Evolutionary conservation across 23 tunicate genomes (phyloP), one percentile per base, ranked within the genome.

Genomic region (Styela clava): DNA sequence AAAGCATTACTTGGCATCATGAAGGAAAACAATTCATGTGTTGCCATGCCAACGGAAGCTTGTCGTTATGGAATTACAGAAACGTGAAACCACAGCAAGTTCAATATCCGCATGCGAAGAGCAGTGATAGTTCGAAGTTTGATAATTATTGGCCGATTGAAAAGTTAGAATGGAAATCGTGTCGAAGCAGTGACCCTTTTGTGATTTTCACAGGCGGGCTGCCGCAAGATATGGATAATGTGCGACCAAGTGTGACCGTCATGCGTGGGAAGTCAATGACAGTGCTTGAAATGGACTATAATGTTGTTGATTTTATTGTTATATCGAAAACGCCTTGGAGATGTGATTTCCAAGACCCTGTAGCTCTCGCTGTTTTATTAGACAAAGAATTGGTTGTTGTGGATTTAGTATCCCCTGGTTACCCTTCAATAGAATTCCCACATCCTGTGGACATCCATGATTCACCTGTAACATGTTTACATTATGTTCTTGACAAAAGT

Each of bases 191-290:
- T 16, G 89, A 88, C 21, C 68, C 83, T 1, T 88, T 88, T 21
- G 63, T 94, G 31, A 88, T 94, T 31, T 94, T 94, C 81, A 83
- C 98, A 65, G 94, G 97, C 62, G 98, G 98, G 1, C 35, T 88
- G 7, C 23, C 83, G 1, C 63, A 61, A 28, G 85, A 82, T 16
- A 27, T 64, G 22, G 88, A 79, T 33, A 20, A 29, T 1, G 34
- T 35, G 31, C 84, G 62, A 31, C 89, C 89, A 2, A 79, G 82
- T 68, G 64, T 94, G 0, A 87, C 98, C 3, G 83, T 94, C n/a
- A 74, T 82, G 94, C 79, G 74, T 35, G 98, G 98, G 63, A 68
- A 65, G 31, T 80, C 89, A 18, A 70, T 85, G 61, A 77, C 89
- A 2, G 88, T 94, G 30, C 35, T 94, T 5, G 94, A 94, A 82